Conservation (phyloP, 2,797 vertebrate genomes). For the Premnoplex brunnescens region DNA sequence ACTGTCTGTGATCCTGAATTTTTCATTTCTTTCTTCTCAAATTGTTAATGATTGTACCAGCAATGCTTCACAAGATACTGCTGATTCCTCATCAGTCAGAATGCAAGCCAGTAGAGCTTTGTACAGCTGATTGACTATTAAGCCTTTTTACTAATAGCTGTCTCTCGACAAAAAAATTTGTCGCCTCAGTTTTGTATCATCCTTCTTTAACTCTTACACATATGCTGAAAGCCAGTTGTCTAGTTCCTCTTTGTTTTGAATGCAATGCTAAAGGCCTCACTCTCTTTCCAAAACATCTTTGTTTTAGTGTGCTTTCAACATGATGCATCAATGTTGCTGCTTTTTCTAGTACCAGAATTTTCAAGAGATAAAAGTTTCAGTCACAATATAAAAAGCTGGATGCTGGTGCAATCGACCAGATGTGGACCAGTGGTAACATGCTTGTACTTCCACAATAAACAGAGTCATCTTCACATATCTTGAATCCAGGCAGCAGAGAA, state of each 20-base stretch:
- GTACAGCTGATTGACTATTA: neutral
- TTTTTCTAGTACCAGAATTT: neutral
- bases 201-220: neutral
- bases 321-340: neutral
- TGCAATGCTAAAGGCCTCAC: neutral
- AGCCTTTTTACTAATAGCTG: neutral
- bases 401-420: neutral
- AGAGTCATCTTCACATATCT: neutral
- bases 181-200: neutral
- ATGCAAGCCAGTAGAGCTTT: neutral
- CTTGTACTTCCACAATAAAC: neutral
- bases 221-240: neutral
- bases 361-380: neutral
- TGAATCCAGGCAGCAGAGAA: neutral
- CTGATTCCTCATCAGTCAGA: neutral
- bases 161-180: neutral
- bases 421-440: neutral
- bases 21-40: neutral
- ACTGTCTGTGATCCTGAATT: neutral
- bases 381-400: neutral
- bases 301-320: neutral
- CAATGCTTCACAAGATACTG: neutral
- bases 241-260: neutral
- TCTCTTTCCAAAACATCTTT: neutral
- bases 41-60: neutral